Conservation (phyloP, 2,888 invertebrate genomes). For the Clunio marinus region DNA sequence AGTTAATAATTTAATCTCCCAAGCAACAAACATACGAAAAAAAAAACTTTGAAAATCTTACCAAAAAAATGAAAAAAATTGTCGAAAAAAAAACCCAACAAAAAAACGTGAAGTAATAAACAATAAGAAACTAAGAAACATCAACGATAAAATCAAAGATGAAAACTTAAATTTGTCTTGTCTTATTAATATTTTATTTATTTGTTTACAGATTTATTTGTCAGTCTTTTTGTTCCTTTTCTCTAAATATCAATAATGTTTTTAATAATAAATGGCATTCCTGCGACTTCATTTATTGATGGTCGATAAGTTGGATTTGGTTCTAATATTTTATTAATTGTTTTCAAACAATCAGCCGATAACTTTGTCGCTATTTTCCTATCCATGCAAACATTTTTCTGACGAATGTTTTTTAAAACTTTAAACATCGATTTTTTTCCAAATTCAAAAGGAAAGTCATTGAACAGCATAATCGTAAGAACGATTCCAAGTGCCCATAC, state of each 20-base stretch:
- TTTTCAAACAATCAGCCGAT: neutral
- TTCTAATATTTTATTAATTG: neutral
- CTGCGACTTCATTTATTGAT: too few relatives aligned
- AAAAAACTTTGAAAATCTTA: conserved; percentile 18
- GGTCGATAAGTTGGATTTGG: neutral
- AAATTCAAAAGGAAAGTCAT: too few relatives aligned
- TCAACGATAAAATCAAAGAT: conserved; percentile 37
- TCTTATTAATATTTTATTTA: too few relatives aligned
- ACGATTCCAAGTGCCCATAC: conserved; percentile 92
- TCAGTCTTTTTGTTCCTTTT: too few relatives aligned
- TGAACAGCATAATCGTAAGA: conserved; percentile 78
- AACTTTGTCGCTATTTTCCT: too few relatives aligned
- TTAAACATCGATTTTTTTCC: too few relatives aligned
- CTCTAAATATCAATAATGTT: too few relatives aligned
- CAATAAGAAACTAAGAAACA: conserved; percentile 37
- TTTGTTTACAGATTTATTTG: too few relatives aligned
- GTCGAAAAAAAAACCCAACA: conserved; percentile 22
- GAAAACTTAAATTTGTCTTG: too few relatives aligned
- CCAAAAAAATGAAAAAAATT: conserved; percentile 32
- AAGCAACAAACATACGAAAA: conserved; percentile 27
- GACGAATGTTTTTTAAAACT: too few relatives aligned
- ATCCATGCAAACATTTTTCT: too few relatives aligned
- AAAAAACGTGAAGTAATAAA: conserved; percentile 38
- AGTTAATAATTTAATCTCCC: conserved; percentile 37
- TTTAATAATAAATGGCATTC: too few relatives aligned